Conservation (phyloP, 2,888 invertebrate species). For the Ichneumoninae sp. region DNA sequence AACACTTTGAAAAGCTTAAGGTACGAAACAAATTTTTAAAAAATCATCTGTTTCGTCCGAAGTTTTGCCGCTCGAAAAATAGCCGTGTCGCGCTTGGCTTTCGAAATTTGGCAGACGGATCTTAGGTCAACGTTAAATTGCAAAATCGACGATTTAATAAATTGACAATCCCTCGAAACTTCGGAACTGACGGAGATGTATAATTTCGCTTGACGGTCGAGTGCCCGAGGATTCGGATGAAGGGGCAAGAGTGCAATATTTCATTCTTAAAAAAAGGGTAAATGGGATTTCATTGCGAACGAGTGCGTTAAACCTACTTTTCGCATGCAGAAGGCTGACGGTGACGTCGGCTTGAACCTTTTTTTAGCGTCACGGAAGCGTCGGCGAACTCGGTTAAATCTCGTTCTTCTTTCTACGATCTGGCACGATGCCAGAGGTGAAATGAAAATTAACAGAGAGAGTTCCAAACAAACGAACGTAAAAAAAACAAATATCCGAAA, state of each 20-base stretch:
- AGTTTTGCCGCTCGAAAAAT: background rate
- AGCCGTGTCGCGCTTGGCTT: background rate
- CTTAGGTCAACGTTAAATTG: background rate
- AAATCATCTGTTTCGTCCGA: background rate
- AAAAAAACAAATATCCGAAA: background rate
- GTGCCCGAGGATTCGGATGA: background rate
- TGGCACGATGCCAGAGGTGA: background rate
- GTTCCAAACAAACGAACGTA: background rate
- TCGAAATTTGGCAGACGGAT: too few relatives aligned
- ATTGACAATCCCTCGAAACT: background rate
- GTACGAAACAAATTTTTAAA: background rate
- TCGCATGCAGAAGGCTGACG: background rate
- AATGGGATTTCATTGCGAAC: background rate
- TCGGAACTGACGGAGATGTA: background rate
- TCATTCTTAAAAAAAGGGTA: background rate
- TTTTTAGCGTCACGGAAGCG: background rate
- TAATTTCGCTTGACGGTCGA: background rate
- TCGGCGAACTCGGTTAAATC: background rate
- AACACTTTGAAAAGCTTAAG: background rate
- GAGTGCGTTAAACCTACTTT: background rate
- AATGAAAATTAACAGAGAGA: background rate
- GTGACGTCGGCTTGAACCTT: background rate
- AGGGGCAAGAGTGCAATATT: background rate
- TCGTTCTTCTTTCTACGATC: background rate
- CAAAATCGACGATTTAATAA: background rate